A percentile compares a stretch with the other conserved stretches of the same genome.
phyloP scores from a whole-genome alignment of 2,888 invertebrate genomes.

The Amblyjoppa fuscipennis region DNA sequence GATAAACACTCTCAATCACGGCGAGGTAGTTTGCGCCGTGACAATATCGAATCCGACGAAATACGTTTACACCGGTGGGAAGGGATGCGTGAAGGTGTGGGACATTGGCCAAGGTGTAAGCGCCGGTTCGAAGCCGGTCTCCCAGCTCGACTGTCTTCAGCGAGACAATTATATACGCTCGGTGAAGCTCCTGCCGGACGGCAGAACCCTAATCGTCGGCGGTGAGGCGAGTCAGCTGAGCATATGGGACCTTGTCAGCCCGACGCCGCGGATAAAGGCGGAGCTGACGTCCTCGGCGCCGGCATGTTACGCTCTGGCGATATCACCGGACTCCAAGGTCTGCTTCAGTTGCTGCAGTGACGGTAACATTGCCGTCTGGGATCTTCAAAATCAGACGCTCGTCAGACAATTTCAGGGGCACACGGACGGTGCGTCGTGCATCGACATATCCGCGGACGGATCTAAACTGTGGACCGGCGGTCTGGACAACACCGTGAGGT shows the following conservation, averaged over 20 bases:
- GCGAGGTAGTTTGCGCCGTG: constrained; percentile 99
- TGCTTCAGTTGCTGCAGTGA: constrained; percentile 99
- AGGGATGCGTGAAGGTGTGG: constrained; percentile 97
- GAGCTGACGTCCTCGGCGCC: constrained; percentile 96
- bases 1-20: constrained; percentile 96
- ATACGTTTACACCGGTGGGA: constrained; percentile 99
- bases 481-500: constrained; percentile 97
- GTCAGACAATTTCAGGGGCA: constrained; percentile 98
- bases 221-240: constrained; percentile 98
- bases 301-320: constrained; percentile 98
- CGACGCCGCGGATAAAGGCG: constrained; percentile 96
- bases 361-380: constrained; percentile 99
- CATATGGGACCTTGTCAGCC: constrained; percentile 97
- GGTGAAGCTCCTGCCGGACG: constrained; percentile 97
- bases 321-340: constrained; percentile 98
- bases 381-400: constrained; percentile 95
- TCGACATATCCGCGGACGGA: constrained; percentile 98
- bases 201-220: constrained; percentile 97
- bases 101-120: constrained; percentile 91
- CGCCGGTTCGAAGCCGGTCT: constrained; percentile 90
- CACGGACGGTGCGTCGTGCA: constrained; percentile 99
- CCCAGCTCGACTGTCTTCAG: constrained; percentile 96
- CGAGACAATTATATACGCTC: constrained; percentile 98
- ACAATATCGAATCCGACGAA: constrained; percentile 95
- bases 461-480: constrained; percentile 97